Base-by-base conservation (phyloP, 2,113 vertebrate genomes). In the Tylochromis polylepis region DNA sequence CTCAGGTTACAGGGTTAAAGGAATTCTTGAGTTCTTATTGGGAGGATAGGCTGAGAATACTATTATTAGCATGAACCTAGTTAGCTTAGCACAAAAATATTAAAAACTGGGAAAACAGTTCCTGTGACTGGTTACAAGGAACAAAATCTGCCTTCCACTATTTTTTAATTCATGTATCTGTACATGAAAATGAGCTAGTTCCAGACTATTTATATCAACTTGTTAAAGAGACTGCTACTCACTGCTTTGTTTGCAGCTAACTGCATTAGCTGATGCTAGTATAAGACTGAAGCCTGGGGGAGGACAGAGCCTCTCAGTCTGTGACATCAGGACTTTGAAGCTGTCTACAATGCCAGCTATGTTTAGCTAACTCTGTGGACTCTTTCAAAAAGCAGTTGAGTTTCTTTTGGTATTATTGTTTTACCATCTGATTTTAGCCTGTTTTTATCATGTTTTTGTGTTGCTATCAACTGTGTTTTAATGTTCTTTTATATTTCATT, bases 381-480 rank as follows among this genome's bases (percentile, higher is more conserved):
- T 43, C 34, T 11, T 43, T 43, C 43, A 46, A 46, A 46, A 46
- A 46, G 41, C 14, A 15, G 62, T 22, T 67, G 65, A 70, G 36
- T 24, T 70, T 70, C 36, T 5, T 43, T 41, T 41, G 0, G 36
- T 24, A 43, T 43, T 43, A 15, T 70, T 70, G 36, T 43, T 43
- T 41, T 24, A 16, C 14, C 0, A 1, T 70, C n/a, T 70, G n/a
- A 15, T n/a, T 70, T 70, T 43, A 70, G n/a, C n/a, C 0, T 70
- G n/a, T 43, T 70, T 41, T 9, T 15, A 70, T 5, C n/a, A 70
- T 41, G n/a, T 5, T 24, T 67, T 70, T 43, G n/a, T 43, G 2
- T 70, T 16, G 12, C 65, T 43, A 70, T 8, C 14, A 70, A 12
- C 2, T 41, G 7, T 43, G 11, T 22, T 70, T 16, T 43, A 3